Percentiles rank a stretch among this genome's conserved stretches.
phyloP scores from a whole-genome alignment of 2,797 vertebrate genomes.

The Ciconia nigra region DNA sequence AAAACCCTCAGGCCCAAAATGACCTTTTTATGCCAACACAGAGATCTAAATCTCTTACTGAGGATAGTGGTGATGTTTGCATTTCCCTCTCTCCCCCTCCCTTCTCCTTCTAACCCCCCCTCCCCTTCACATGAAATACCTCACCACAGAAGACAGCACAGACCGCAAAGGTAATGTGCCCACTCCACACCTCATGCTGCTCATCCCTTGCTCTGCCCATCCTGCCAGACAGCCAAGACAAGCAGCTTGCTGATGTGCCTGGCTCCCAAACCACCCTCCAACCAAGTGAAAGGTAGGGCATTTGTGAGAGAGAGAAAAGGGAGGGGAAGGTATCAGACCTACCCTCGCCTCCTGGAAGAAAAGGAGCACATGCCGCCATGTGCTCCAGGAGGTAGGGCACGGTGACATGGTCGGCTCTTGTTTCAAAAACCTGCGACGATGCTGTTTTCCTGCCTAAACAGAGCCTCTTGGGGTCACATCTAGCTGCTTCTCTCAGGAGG shows the following conservation, averaged over 20 bases:
- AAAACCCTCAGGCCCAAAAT: conserved; percentile 71
- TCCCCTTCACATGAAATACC: conserved; percentile 9
- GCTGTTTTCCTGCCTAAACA: neutral
- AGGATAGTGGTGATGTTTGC: conserved; percentile 58
- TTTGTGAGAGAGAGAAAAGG: neutral
- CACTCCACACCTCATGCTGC: neutral
- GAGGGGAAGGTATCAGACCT: neutral
- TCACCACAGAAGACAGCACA: neutral
- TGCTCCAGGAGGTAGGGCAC: neutral
- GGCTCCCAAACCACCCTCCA: neutral
- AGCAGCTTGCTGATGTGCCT: neutral
- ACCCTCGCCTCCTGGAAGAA: neutral
- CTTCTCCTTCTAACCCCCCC: neutral
- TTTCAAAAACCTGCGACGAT: neutral
- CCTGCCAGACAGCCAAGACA: neutral
- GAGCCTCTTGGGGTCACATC: neutral
- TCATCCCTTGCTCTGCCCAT: neutral
- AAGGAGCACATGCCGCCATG: neutral
- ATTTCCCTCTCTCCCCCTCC: conserved; percentile 21
- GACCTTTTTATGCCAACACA: conserved; percentile 76
- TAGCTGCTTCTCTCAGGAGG: neutral
- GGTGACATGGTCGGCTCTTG: neutral
- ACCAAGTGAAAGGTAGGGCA: neutral
- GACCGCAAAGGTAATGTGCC: neutral
- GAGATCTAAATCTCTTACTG: conserved; percentile 71